Percentiles rank a stretch among this genome's conserved stretches.
phyloP scores from a whole-genome alignment of 2,113 vertebrate genomes.

The Tapirus terrestris region DNA sequence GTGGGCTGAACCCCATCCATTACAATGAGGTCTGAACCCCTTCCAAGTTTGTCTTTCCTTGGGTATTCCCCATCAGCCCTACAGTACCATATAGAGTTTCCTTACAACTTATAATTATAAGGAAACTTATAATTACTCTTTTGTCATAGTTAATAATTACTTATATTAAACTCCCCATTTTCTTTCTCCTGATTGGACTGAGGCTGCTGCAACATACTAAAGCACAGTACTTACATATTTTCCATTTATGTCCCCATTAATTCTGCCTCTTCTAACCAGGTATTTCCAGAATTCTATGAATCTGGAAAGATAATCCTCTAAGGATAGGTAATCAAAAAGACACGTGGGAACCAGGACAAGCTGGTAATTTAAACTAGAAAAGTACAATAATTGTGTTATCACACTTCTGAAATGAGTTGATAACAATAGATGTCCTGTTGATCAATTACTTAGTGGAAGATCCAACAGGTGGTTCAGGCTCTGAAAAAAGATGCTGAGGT shows the following conservation, averaged over 20 bases:
- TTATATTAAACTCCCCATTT: neutral
- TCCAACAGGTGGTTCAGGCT: neutral
- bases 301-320: neutral
- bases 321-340: neutral
- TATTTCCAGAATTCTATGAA: conserved; percentile 12
- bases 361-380: neutral
- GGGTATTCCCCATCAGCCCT: neutral
- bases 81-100: neutral
- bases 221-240: neutral
- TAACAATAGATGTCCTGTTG: neutral
- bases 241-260: neutral
- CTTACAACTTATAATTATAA: neutral
- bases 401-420: neutral
- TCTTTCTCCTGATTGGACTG: neutral
- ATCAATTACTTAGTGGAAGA: neutral
- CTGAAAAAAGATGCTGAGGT: neutral
- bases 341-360: neutral
- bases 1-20: neutral
- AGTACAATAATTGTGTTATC: neutral
- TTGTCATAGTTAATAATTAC: neutral
- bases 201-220: neutral
- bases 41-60: neutral
- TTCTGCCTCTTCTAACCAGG: neutral
- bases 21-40: neutral
- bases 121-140: neutral